Evolutionary conservation across 2,113 vertebrate genomes (phyloP), one percentile per base, ranked within the genome.

Genomic region (Eptesicus fuscus): DNA sequence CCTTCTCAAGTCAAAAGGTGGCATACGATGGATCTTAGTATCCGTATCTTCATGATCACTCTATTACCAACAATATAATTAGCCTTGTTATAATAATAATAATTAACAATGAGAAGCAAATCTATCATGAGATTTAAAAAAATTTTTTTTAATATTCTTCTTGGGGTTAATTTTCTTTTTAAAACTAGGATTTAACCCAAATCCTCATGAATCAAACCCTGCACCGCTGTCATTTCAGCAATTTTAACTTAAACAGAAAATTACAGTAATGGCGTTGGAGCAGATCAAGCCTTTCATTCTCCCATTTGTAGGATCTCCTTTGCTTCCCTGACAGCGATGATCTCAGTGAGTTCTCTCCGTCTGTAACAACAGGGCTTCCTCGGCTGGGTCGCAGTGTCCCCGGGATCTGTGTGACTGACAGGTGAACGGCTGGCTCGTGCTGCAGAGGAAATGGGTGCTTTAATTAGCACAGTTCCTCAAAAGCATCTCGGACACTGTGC

Each of bases 191-290:
- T 96, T 82, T 77, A 86, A 94, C 77, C 23, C 47, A 88, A 70
- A 73, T 90, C 30, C 42, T 88, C 49, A 65, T 65, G 59, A 96
- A 88, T 90, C 92, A 96, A 83, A 53, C 13, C 16, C 17, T 88
- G 23, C 20, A 71, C 76, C 30, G 32, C 53, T 70, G 25, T 73
- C 83, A 51, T 35, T 90, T 40, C 42, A 79, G 80, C 40, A 95
- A 95, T 92, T 93, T 88, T 80, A 90, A 69, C 77, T 85, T 90
- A 74, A 80, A 95, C 40, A 90, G 84, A 63, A 93, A 95, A 96
- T 83, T 83, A 84, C 85, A 74, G 74, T 88, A 93, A 96, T 91
- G 74, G n/a, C 78, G 85, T 91, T 92, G 85, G 88, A 83, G 88
- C 88, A 79, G 69, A 95, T 96, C 73, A 76, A 40, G n/a, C 44